phyloP scores from a whole-genome alignment of 53 echinoderm and acorn worm species.

The Echinarachnius parma region DNA sequence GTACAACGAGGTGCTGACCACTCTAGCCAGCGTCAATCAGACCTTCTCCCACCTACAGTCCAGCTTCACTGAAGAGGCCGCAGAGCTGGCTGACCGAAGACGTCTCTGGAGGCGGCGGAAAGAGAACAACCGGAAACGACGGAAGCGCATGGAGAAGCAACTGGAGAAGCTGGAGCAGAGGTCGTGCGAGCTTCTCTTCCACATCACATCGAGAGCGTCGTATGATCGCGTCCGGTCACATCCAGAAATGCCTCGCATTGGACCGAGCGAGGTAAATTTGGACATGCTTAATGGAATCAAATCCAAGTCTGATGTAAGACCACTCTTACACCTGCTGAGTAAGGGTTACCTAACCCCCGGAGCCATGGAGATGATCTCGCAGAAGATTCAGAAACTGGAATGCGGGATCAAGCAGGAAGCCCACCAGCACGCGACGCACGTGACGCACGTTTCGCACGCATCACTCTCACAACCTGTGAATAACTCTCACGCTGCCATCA shows the following conservation, averaged over 20 bases:
- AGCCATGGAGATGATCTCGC: constrained; percentile 49
- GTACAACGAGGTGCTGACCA: constrained; percentile 65
- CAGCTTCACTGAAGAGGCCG: constrained; percentile 76
- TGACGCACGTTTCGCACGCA: constrained; percentile 16
- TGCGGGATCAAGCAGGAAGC: constrained; percentile 42
- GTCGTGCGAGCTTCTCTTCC: constrained; percentile 43
- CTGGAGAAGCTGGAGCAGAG: constrained; percentile 41
- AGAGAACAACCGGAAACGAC: constrained; percentile 83
- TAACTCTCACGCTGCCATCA: no score
- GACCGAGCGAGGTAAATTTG: constrained; percentile 33
- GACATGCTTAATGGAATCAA: constrained; percentile 47
- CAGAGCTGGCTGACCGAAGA: constrained; percentile 68
- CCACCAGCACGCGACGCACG: constrained; percentile 34
- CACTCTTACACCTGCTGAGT: constrained; percentile 39
- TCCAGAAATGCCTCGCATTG: constrained; percentile 45
- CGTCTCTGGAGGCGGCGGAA: constrained; percentile 68
- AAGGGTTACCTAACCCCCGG: constrained; percentile 43
- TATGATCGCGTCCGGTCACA: constrained; percentile 43
- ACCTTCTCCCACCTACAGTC: constrained; percentile 74
- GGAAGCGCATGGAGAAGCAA: constrained; percentile 63
- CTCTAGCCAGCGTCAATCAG: constrained; percentile 60
- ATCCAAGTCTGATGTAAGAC: constrained; percentile 35
- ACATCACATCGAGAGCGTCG: constrained; percentile 26
- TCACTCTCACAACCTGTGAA: no score
- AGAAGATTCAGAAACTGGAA: constrained; percentile 40